Conservation (phyloP, 1,140 invertebrate genomes). For the Meteorus sp. region DNA sequence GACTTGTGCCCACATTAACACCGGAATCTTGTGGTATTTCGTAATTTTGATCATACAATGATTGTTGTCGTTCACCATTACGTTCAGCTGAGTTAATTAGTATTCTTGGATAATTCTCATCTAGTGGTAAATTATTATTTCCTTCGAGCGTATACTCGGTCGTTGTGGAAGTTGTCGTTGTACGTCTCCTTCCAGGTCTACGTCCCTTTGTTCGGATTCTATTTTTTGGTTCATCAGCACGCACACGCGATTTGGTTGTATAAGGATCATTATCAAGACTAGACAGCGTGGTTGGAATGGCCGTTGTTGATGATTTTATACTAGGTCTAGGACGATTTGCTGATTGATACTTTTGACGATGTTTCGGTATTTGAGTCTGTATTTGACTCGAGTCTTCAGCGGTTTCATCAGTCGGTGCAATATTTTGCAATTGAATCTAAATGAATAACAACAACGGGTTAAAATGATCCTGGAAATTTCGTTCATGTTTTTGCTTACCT, state of each 20-base stretch:
- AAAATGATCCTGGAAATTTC: background rate
- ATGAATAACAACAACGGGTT: no score
- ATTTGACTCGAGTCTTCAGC: conserved; percentile 37
- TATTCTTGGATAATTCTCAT: conserved; percentile 51
- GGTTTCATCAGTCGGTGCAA: conserved; percentile 34
- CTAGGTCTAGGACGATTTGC: conserved; percentile 38
- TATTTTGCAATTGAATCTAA: conserved; percentile 30
- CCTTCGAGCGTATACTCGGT: conserved; percentile 43
- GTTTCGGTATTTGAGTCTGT: conserved; percentile 41
- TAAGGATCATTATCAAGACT: conserved; percentile 35
- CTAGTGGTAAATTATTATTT: conserved; percentile 50
- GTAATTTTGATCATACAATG: conserved; percentile 38
- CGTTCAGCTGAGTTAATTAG: conserved; percentile 16
- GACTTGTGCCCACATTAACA: conserved; percentile 2
- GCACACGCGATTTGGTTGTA: conserved; percentile 29
- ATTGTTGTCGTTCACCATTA: conserved; percentile 22
- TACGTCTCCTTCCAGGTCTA: conserved; percentile 40
- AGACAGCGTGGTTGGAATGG: conserved; percentile 33
- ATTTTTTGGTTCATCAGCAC: conserved; percentile 35
- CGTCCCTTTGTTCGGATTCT: conserved; percentile 33
- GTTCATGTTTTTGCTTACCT: conserved; percentile 29
- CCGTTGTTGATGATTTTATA: conserved; percentile 28
- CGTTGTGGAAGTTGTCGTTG: conserved; percentile 40
- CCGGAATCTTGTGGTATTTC: conserved; percentile 21
- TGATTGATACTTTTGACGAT: conserved; percentile 43